phyloP scores from a whole-genome alignment of 2,888 invertebrate species.

The Lasius fuliginosus region DNA sequence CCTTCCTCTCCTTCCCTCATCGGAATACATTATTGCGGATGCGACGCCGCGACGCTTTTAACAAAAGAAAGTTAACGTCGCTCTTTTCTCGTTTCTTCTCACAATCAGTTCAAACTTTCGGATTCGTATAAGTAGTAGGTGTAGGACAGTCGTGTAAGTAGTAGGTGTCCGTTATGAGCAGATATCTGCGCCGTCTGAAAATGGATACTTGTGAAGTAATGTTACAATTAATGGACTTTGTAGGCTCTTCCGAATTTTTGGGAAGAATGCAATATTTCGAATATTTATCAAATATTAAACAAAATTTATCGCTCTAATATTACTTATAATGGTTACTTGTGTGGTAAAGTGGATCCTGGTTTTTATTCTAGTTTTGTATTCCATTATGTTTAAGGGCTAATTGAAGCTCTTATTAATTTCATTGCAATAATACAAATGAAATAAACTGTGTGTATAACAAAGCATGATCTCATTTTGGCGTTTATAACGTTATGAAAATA shows the following conservation, averaged over 20 bases:
- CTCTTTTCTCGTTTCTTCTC: not conserved
- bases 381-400: not conserved
- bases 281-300: not conserved
- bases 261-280: not conserved
- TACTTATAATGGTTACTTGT: not conserved
- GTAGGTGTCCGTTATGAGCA: conserved; percentile 9
- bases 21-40: not conserved
- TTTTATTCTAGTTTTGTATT: not conserved
- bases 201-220: not conserved
- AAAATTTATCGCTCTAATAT: not conserved
- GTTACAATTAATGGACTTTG: not conserved
- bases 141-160: conserved; percentile 7
- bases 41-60: not conserved
- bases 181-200: not conserved
- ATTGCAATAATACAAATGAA: not conserved
- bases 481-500: not conserved
- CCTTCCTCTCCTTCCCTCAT: not conserved
- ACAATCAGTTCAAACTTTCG: not conserved
- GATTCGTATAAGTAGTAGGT: not conserved
- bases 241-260: not conserved
- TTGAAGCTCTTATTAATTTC: not conserved
- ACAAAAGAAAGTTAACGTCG: not conserved
- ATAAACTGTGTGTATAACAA: not conserved
- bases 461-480: not conserved
- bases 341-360: not conserved